Conservation (phyloP, 2,888 invertebrate species). For the Oscheius myriophilus region DNA sequence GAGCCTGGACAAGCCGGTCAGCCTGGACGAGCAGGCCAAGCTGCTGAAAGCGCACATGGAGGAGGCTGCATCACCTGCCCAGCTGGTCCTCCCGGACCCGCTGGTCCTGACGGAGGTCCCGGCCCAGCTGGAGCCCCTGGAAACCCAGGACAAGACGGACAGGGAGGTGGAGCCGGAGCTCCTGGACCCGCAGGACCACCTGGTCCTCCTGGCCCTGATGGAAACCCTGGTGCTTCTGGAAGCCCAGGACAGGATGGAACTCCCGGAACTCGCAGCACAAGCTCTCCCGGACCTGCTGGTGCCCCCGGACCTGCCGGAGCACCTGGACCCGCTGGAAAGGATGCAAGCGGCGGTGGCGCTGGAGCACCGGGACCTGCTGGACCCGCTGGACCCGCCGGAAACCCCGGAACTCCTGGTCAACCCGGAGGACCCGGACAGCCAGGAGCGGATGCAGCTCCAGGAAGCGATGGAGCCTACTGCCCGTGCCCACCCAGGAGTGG, state of each 20-base stretch:
- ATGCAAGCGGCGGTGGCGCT: neutral
- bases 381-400: conserved; percentile 5
- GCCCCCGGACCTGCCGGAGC: conserved; percentile 16
- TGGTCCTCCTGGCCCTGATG: conserved; percentile 9
- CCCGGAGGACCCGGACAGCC: conserved; percentile 9
- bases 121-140: conserved; percentile 8
- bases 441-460: conserved; percentile 12
- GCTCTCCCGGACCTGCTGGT: conserved; percentile 6
- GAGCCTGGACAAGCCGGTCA: conserved; percentile 9
- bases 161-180: conserved; percentile 1
- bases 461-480: conserved; percentile 5
- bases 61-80: conserved; percentile 19
- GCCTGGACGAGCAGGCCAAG: conserved; percentile 1
- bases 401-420: neutral
- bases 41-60: neutral
- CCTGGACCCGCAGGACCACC: conserved; percentile 13
- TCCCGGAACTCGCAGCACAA: neutral
- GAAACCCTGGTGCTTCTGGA: conserved; percentile 8
- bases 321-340: conserved; percentile 5
- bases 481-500: neutral
- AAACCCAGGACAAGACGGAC: conserved; percentile 14
- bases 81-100: conserved; percentile 7
- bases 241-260: neutral
- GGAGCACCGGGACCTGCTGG: conserved; percentile 12
- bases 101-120: conserved; percentile 14